Evolutionary conservation across 2,888 invertebrate genomes (phyloP), one percentile per base, ranked within the genome.

Genomic region (Agonopterix alstromeriana): DNA sequence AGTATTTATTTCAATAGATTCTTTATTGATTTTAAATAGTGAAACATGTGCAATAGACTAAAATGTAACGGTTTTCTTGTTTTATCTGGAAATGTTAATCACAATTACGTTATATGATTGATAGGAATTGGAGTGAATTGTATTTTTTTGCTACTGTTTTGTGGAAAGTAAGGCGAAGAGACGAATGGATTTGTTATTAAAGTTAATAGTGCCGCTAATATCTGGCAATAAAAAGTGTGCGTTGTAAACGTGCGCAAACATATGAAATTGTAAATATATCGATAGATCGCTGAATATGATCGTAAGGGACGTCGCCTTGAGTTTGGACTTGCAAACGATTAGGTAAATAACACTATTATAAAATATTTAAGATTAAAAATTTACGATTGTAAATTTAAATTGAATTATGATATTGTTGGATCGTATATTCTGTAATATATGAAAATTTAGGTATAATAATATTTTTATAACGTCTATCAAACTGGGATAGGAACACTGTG

Each of bases 341-440:
- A 66, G 61, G 58, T 63, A 55, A 58, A 38, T n/a, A 61, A 61
- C 27, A 71, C 65, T 63, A 66, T 67, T 67, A 67, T 35, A 71
- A 67, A 58, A 65, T 63, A 66, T 71, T 62, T 74, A 81, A 69
- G 55, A 3, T 54, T 80, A 78, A 78, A 73, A 63, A 78, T 75
- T 79, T 80, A 78, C 76, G 64, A 76, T 69, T 85, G 84, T 85
- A 86, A 81, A 85, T 78, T 80, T 67, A 65, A 78, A 77, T 76
- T 75, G 71, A 79, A 77, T 80, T 81, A 86, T 82, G 80, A 80
- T 81, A 79, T 80, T 85, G 84, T 85, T 85, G 82, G 73, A 75
- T 73, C 67, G 67, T 75, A 77, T 73, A 67, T 52, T 52, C 41
- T 87, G 84, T 85, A 86, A 83, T 83, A 86, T 87, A 86, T 82